Evolutionary conservation across 2,113 vertebrate species (phyloP), one percentile per base, ranked within the genome.

Genomic region (Gorsachius goisagi): DNA sequence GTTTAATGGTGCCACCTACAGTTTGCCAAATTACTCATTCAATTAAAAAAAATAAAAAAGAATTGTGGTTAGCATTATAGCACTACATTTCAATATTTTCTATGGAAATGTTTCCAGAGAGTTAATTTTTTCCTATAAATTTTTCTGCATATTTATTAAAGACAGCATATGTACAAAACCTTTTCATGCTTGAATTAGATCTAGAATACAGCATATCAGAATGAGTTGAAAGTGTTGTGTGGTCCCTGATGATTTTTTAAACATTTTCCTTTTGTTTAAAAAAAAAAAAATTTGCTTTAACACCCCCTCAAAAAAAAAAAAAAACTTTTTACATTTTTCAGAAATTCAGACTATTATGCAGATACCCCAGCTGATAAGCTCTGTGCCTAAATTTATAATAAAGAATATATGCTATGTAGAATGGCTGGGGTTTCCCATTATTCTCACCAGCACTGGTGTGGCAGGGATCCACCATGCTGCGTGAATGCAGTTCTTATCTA

Each of bases 301-400:
- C 9, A 26, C 0, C 1, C 4, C 6, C 3, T 2, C 2, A 1
- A 10, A 33, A 59, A 33, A 59, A 12, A 32, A 33, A 41, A 13
- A 12, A 4, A 7, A 2, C 47, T 23, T 68, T 75, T 78, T 32
- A 37, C 0, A 17, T 64, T 80, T 69, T 81, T 5, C 11, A 63
- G 35, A 66, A 66, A 77, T 62, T 17, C 39, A 63, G 11, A 49
- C 32, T 33, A 4, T 84, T 55, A 11, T 74, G 8, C 22, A 78
- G 10, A 4, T 33, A 30, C 1, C 4, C 4, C 17, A 78, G 32
- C 15, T 41, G 18, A 55, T 17, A 72, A 63, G 2, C 3, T 63
- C 32, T 85, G 22, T 73, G 10, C 20, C 21, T 82, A 44, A 68
- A 45, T 22, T 64, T 71, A 5, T 12, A 26, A 41, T 26, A 14